Evolutionary conservation across 2,113 vertebrate genomes (phyloP).

Genomic region (Seriola dumerili): DNA sequence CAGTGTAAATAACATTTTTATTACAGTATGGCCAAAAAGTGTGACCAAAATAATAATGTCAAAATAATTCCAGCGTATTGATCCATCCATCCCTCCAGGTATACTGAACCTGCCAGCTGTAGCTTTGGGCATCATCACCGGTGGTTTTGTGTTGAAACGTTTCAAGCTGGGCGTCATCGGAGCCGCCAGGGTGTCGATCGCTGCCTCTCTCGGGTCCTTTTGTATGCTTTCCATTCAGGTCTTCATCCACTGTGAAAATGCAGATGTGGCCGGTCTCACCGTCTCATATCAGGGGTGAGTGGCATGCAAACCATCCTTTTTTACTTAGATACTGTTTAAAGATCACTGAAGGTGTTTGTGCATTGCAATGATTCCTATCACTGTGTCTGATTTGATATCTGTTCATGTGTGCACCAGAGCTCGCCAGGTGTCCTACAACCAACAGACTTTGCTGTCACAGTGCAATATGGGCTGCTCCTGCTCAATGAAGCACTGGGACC

Average conservation of each 20-base stretch:
- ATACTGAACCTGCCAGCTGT: conserved; percentile 94
- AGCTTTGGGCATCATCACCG: conserved; percentile 92
- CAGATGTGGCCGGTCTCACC: conserved; percentile 90
- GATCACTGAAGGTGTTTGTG: conserved; percentile 78
- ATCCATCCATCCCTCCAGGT: conserved; percentile 77
- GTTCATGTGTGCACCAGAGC: conserved; percentile 72
- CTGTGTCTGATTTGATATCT: not conserved
- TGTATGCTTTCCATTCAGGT: conserved; percentile 83
- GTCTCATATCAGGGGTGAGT: conserved; percentile 91
- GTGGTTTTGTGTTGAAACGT: conserved; percentile 92
- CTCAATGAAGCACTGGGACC: conserved; percentile 92
- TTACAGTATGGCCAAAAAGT: not conserved
- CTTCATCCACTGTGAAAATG: conserved; percentile 89
- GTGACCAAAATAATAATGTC: not conserved
- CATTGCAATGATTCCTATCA: not conserved
- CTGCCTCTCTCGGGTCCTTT: conserved; percentile 85
- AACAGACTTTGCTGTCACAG: conserved; percentile 86
- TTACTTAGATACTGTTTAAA: not conserved
- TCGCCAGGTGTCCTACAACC: conserved; percentile 73
- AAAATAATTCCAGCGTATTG: not conserved
- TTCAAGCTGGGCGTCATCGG: conserved; percentile 87
- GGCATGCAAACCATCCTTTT: not conserved
- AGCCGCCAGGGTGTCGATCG: conserved; percentile 85
- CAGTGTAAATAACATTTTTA: not conserved
- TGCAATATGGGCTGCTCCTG: conserved; percentile 92